Evolutionary conservation across 2,888 invertebrate genomes (phyloP), one percentile per base, ranked within the genome.

Genomic region (Sialis fuliginosa): DNA sequence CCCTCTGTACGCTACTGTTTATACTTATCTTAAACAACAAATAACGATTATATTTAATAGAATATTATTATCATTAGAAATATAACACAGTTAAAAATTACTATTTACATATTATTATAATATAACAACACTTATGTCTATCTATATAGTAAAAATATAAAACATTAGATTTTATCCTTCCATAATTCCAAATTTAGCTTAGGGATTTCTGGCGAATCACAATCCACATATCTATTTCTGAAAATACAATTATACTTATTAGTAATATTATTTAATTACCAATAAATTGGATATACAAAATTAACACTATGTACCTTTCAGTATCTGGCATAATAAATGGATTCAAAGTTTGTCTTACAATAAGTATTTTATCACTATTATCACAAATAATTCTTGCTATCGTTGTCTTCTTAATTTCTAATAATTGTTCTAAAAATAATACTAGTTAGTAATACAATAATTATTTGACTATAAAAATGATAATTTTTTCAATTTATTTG

Each of bases 351-450:
- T 74, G 72, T 10, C 66, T 62, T 2, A 63, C 58, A 40, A 81
- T 56, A 34, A 77, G 72, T 45, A 74, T 67, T 22, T 76, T 74
- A 63, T 86, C 84, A 33, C 76, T 72, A 60, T 85, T 85, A 61
- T 85, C 83, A 56, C 86, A 86, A 32, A 85, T 66, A 9, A 86
- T 62, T 42, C 83, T 68, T 0, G 82, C 71, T 56, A 86, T 62
- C 1, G 77, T 74, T 0, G 72, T 67, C 59, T 81, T 82, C 54
- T 79, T 74, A 46, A 86, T 67, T 64, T 85, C 80, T 41, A 67
- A 61, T 44, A 86, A 62, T 67, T 86, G 83, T 49, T 64, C 80
- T 80, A 59, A 32, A 65, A 63, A 51, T 50, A 41, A 50, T 22
- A 22, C 22, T 2, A n/a, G n/a, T n/a, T 22, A 22, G 22, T 22